phyloP scores from a whole-genome alignment of 2,888 invertebrate species.

The Cosmia trapezina region DNA sequence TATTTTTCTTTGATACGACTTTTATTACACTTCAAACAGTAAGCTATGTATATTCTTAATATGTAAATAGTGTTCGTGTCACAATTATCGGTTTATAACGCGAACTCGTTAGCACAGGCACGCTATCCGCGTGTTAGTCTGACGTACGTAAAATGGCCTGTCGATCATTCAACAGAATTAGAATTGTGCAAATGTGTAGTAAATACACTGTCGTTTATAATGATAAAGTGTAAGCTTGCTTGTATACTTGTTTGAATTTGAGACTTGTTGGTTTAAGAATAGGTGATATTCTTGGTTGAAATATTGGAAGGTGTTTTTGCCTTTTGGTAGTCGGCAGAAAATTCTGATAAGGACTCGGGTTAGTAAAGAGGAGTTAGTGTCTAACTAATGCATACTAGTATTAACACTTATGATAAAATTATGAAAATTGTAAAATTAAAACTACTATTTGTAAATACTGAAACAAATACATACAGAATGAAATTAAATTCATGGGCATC shows the following conservation, averaged over 20 bases:
- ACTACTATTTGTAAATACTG: neutral
- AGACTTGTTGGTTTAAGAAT: neutral
- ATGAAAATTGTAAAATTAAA: neutral
- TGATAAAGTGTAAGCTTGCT: neutral
- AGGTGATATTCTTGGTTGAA: neutral
- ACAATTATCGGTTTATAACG: slow-evolving; percentile 61
- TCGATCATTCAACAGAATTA: slow-evolving; percentile 59
- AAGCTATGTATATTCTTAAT: slow-evolving; percentile 4
- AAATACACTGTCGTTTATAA: slow-evolving; percentile 28
- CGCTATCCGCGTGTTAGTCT: slow-evolving; percentile 57
- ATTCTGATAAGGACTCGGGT: neutral
- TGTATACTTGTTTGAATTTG: neutral
- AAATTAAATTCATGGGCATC: too few species aligned
- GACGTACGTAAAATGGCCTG: slow-evolving; percentile 52
- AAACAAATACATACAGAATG: too few species aligned
- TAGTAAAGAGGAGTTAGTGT: too few species aligned
- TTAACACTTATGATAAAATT: neutral
- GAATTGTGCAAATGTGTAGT: slow-evolving; percentile 48
- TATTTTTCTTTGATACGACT: neutral
- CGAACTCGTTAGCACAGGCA: slow-evolving; percentile 62
- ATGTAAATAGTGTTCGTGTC: slow-evolving; percentile 60
- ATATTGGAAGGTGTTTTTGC: neutral
- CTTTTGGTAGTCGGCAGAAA: neutral
- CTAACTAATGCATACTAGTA: too few species aligned
- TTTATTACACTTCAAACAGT: slow-evolving; percentile 1